Evolutionary conservation across 2,797 vertebrate species (phyloP).

Genomic region (Vireo griseus): DNA sequence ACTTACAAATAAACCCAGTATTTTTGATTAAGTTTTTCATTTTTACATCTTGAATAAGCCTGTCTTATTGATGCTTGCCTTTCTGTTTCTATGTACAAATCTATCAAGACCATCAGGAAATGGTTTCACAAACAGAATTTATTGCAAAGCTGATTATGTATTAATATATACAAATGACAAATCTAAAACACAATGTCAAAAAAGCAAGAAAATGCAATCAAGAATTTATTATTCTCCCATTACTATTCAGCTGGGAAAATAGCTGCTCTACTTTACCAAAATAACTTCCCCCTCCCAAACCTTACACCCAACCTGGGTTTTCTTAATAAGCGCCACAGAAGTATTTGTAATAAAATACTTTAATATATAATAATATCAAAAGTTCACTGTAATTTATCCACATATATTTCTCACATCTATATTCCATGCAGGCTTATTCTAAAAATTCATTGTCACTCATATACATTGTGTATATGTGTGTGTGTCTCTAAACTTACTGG

Average conservation of each 20-base stretch:
- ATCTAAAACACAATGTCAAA: slow-evolving; percentile 71
- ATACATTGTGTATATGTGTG: not conserved
- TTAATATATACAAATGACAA: slow-evolving; percentile 76
- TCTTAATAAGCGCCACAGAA: not conserved
- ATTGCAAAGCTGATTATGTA: slow-evolving; percentile 71
- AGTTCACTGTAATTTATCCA: slow-evolving; percentile 18
- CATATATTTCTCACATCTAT: slow-evolving; percentile 8
- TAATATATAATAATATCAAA: slow-evolving; percentile 23
- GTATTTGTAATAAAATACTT: slow-evolving; percentile 6
- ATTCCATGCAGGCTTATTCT: not conserved
- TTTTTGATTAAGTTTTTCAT: slow-evolving; percentile 14
- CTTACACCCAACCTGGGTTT: not conserved
- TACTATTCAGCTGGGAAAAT: slow-evolving; percentile 68
- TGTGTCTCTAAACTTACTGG: not conserved
- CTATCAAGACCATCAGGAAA: slow-evolving; percentile 66
- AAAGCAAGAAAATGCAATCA: slow-evolving; percentile 71
- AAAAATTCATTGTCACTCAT: not conserved
- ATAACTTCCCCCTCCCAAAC: slow-evolving; percentile 16
- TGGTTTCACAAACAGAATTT: slow-evolving; percentile 65
- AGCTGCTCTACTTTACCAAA: slow-evolving; percentile 50
- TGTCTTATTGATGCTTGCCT: slow-evolving; percentile 11
- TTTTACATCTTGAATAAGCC: slow-evolving; percentile 23
- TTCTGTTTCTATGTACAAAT: slow-evolving; percentile 45
- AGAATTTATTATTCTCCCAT: slow-evolving; percentile 68
- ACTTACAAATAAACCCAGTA: not conserved